Percentiles rank a stretch among this genome's conserved stretches.
phyloP scores from a whole-genome alignment of 1,140 invertebrate species.

The Brachionus sp. region DNA sequence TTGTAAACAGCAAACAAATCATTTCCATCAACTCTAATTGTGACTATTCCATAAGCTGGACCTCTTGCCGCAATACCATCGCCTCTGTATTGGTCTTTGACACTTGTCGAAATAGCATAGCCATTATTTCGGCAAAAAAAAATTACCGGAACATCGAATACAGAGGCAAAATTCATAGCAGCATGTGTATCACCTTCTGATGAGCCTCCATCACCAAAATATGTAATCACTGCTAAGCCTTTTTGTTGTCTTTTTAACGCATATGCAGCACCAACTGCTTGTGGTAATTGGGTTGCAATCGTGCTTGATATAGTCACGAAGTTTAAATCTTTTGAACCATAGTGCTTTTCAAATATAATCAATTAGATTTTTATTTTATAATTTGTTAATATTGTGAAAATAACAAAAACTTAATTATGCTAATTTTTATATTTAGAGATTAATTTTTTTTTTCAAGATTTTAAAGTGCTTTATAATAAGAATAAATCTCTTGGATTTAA shows the following conservation, averaged over 20 bases:
- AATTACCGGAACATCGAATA: conserved; percentile 86
- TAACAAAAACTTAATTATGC: not conserved
- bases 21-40: conserved; percentile 92
- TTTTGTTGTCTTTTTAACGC: conserved; percentile 57
- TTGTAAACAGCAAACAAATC: conserved; percentile 92
- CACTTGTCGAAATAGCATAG: conserved; percentile 94
- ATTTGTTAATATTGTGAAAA: not conserved
- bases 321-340: conserved; percentile 69
- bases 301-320: conserved; percentile 94
- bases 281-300: conserved; percentile 90
- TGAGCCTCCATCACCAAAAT: conserved; percentile 96
- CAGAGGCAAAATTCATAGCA: conserved; percentile 95
- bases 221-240: conserved; percentile 79
- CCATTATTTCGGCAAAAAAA: conserved; percentile 83
- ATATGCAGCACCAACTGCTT: conserved; percentile 64
- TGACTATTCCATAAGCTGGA: conserved; percentile 82
- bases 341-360: conserved; percentile 52
- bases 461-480: no score
- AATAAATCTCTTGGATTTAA: no score
- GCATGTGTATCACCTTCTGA: conserved; percentile 97
- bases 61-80: conserved; percentile 74
- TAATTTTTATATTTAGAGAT: no score
- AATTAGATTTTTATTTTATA: not conserved
- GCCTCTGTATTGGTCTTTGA: conserved; percentile 84
- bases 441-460: no score